Conservation (phyloP, 2,797 vertebrate species). For the Lepus townsendii region DNA sequence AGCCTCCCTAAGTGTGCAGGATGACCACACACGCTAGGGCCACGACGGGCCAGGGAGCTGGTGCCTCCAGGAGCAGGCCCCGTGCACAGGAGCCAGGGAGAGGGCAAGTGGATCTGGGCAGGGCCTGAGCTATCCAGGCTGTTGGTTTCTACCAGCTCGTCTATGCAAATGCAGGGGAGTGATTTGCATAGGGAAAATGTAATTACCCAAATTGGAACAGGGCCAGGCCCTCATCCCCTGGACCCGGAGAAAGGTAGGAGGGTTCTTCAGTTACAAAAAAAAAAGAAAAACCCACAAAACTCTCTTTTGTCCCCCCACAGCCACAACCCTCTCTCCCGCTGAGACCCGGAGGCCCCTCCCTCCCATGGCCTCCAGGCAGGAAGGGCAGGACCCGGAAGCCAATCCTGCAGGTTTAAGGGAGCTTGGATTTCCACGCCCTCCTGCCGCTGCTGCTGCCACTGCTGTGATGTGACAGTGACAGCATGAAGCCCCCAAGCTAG, state of each 20-base stretch:
- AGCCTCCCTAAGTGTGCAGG: background rate
- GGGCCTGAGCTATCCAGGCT: background rate
- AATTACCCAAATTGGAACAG: slow-evolving; percentile 76
- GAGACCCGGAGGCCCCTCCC: background rate
- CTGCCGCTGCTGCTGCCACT: background rate
- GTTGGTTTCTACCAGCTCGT: background rate
- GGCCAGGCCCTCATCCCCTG: slow-evolving; percentile 72
- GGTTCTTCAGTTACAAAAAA: slow-evolving; percentile 25
- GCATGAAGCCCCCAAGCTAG: background rate
- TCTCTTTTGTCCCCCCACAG: background rate
- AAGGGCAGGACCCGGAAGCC: background rate
- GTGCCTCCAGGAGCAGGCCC: background rate
- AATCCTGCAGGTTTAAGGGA: background rate
- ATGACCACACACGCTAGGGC: background rate
- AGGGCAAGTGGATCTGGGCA: background rate
- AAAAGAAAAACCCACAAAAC: background rate
- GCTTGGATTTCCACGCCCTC: background rate
- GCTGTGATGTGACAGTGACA: background rate
- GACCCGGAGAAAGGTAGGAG: slow-evolving; percentile 1
- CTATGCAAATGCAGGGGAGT: slow-evolving; percentile 65
- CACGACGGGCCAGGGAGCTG: background rate
- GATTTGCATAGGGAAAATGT: slow-evolving; percentile 74
- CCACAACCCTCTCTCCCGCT: slow-evolving; percentile 11
- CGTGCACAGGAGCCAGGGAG: background rate
- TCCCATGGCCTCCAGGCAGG: background rate